phyloP scores from a whole-genome alignment of 2,113 vertebrate genomes.

The Cephalopholis sonnerati region DNA sequence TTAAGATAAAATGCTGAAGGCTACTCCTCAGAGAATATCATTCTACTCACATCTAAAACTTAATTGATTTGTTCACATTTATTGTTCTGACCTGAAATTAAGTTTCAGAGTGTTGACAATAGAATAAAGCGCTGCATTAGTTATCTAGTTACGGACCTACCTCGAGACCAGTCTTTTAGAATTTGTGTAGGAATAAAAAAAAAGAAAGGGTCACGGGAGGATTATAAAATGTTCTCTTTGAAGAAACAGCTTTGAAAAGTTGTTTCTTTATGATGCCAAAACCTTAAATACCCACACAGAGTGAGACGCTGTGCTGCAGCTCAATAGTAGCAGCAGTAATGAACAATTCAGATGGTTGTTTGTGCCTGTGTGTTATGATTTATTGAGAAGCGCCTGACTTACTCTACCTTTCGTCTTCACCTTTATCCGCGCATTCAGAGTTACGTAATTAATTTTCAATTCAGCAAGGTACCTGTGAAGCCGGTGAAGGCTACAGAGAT shows the following conservation, averaged over 20 bases:
- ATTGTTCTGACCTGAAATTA: slow-evolving; percentile 40
- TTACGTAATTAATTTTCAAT: slow-evolving; percentile 7
- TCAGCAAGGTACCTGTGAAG: not conserved
- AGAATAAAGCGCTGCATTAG: slow-evolving; percentile 16
- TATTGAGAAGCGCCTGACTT: slow-evolving; percentile 29
- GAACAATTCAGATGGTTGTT: slow-evolving; percentile 31
- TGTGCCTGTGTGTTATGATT: slow-evolving; percentile 10
- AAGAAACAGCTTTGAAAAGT: slow-evolving; percentile 42
- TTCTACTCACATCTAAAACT: not conserved
- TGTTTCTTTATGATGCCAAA: slow-evolving; percentile 21
- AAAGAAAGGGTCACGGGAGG: slow-evolving; percentile 32
- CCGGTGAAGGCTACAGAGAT: not conserved
- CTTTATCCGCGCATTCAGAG: not conserved
- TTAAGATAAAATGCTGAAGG: slow-evolving; percentile 58
- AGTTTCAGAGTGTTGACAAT: slow-evolving; percentile 11
- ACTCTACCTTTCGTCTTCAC: slow-evolving; percentile 9
- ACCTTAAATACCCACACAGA: slow-evolving; percentile 18
- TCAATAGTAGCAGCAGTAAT: slow-evolving; percentile 7
- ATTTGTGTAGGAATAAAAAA: slow-evolving; percentile 14
- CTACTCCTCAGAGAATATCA: slow-evolving; percentile 29
- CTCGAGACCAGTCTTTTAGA: not conserved
- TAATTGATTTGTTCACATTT: slow-evolving; percentile 3
- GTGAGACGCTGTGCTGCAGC: not conserved
- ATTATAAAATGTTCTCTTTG: slow-evolving; percentile 36
- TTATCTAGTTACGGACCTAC: not conserved